Base-by-base conservation (phyloP, 2,113 vertebrate genomes). In the Cathartes aura region DNA sequence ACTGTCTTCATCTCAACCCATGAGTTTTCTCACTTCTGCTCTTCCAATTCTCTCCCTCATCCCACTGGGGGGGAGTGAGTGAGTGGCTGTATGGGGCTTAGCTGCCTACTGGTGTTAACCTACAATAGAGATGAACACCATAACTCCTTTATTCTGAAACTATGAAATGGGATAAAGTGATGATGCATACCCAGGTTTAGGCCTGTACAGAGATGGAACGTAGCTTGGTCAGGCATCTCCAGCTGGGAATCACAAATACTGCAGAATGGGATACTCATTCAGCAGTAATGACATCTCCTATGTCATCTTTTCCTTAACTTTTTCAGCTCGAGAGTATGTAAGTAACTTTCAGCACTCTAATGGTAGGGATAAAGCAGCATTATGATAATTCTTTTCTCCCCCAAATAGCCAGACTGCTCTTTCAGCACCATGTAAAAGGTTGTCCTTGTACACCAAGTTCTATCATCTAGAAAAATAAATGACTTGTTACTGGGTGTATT, bases 31-130 rank as follows among this genome's bases (percentile, higher is more conserved):
- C 5, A 62, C 21, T 47, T 91, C 22, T 82, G 10, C 7, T 87
- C 18, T 89, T 88, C 26, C 29, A 71, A 0, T 71, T 88, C 21
- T 79, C 24, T 71, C 21, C 15, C 8, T 5, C 8, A 66, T 36
- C 10, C 45, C 50, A 40, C 15, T 34, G 12, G 0, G 1, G 1
- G 11, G 7, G 7, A 70, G 16, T 23, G 24, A 73, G 3, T 2
- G 7, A 90, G 17, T 5, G 8, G 29, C 13, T 42, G 3, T 70
- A 26, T 56, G 26, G 3, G 18, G 3, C 13, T 47, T 29, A 43
- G 50, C 6, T 71, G 45, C 3, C 21, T 67, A 15, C 24, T 40
- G 6, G 24, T 45, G 24, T 40, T 92, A 66, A 85, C 9, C 4
- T 8, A 62, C 12, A 71, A 34, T 13, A 59, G 27, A 62, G 21